Conservation (phyloP, 2,888 invertebrate species). For the Caenorhabditis drosophilae region DNA sequence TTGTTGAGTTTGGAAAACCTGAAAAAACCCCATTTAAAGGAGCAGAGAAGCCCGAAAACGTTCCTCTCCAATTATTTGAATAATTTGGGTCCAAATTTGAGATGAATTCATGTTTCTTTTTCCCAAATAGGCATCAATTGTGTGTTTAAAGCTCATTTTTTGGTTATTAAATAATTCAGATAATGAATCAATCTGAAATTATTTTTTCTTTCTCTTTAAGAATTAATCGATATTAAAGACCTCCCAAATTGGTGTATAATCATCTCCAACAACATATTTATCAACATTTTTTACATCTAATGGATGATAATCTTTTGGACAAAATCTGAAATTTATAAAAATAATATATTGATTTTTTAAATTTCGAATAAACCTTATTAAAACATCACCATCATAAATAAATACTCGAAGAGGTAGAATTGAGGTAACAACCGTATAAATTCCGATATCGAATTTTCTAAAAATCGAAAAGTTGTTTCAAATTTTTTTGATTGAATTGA, state of each 20-base stretch:
- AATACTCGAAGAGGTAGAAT: slow-evolving; percentile 87
- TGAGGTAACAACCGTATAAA: slow-evolving; percentile 89
- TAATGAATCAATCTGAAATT: slow-evolving; percentile 71
- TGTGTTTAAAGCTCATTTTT: slow-evolving; percentile 84
- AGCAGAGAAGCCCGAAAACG: no score
- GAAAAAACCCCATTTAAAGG: no score
- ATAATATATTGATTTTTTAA: background rate
- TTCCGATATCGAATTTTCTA: slow-evolving; percentile 91
- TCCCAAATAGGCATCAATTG: slow-evolving; percentile 79
- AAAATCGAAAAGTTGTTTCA: no score
- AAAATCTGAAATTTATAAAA: slow-evolving; percentile 76
- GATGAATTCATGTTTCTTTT: slow-evolving; percentile 77
- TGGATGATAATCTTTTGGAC: slow-evolving; percentile 86
- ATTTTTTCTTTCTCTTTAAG: background rate
- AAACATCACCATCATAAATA: slow-evolving; percentile 85
- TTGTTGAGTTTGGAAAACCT: slow-evolving; percentile 66
- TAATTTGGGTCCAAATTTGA: slow-evolving; percentile 82
- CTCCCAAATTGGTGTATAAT: slow-evolving; percentile 92
- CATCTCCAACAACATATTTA: slow-evolving; percentile 92
- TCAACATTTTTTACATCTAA: slow-evolving; percentile 81
- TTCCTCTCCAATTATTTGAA: slow-evolving; percentile 80
- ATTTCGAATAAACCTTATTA: slow-evolving; percentile 69
- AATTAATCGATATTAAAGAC: slow-evolving; percentile 71
- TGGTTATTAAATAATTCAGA: slow-evolving; percentile 68
- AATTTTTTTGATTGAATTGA: slow-evolving; percentile 5